Evolutionary conservation across 2,888 invertebrate species (phyloP).

Genomic region (Cantharis rufa): DNA sequence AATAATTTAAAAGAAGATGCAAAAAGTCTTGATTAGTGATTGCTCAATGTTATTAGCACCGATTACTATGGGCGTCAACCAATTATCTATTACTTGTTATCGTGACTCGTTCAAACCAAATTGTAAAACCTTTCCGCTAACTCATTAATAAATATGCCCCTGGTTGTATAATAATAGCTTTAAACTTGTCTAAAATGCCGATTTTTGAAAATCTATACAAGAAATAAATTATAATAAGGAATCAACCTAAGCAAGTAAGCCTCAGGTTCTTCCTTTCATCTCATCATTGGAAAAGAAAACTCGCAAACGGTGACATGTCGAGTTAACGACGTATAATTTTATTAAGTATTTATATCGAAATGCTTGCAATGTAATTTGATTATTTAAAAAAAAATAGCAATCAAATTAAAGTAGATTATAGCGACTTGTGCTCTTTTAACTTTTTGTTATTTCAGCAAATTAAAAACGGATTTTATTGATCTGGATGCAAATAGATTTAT

Average conservation of each 20-base stretch:
- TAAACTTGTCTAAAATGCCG: constrained; percentile 35
- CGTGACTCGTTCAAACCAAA: constrained; percentile 26
- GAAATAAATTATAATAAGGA: constrained; percentile 33
- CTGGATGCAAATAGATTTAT: neutral
- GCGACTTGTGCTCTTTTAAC: constrained; percentile 43
- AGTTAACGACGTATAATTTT: constrained; percentile 29
- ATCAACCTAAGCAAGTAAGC: constrained; percentile 6
- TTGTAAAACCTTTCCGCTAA: constrained; percentile 32
- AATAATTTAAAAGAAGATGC: neutral
- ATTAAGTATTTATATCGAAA: neutral
- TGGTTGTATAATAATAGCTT: constrained; percentile 38
- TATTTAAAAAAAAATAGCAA: constrained; percentile 13
- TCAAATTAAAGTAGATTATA: constrained; percentile 42
- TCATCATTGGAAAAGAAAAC: constrained; percentile 8
- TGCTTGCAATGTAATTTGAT: neutral
- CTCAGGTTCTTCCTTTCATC: constrained; percentile 1
- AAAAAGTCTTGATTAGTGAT: constrained; percentile 10
- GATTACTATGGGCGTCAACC: constrained; percentile 19
- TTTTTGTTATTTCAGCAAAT: neutral
- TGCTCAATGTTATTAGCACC: constrained; percentile 22
- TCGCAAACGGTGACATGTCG: constrained; percentile 21
- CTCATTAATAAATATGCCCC: constrained; percentile 41
- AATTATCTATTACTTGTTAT: constrained; percentile 23
- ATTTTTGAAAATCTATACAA: constrained; percentile 35
- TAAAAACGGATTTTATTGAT: neutral